Conservation (phyloP, 2,113 vertebrate genomes). For the Carettochelys insculpta region DNA sequence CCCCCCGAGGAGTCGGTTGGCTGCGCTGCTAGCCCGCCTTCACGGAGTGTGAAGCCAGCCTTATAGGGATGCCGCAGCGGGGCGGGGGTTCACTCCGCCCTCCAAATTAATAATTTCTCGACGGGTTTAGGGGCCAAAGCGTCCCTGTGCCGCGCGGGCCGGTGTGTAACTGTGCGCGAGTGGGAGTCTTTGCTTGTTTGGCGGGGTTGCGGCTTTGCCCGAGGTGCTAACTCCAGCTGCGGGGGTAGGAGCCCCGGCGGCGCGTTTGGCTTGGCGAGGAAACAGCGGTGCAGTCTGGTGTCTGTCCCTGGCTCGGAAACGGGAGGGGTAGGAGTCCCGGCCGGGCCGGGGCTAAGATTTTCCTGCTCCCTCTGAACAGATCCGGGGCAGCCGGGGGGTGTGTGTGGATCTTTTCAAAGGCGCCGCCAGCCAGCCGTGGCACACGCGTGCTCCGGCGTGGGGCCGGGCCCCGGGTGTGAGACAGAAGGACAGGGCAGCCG, state of each 20-base stretch:
- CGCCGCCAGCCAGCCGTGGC: not conserved
- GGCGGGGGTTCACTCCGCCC: too few species aligned
- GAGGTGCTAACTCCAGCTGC: not conserved
- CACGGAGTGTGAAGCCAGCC: not conserved
- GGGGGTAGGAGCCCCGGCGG: not conserved
- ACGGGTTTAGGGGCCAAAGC: not conserved
- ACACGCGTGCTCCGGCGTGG: not conserved
- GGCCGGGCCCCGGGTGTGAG: too few species aligned
- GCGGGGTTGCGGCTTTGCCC: not conserved
- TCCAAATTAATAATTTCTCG: not conserved
- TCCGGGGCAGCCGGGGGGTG: too few species aligned
- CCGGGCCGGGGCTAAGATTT: not conserved
- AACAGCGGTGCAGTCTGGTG: not conserved
- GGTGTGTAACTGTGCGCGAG: not conserved
- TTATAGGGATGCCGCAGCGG: not conserved
- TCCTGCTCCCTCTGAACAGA: not conserved
- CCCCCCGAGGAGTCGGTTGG: too few species aligned
- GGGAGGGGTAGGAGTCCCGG: not conserved
- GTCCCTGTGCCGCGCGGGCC: not conserved
- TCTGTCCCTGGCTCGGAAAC: not conserved
- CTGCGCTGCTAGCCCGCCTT: too few species aligned
- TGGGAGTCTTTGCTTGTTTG: slow-evolving; percentile 34
- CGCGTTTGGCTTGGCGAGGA: not conserved
- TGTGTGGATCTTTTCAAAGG: not conserved
- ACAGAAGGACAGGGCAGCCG: not conserved